Conservation (phyloP, 2,797 vertebrate species). For the Sardinella longiceps region DNA sequence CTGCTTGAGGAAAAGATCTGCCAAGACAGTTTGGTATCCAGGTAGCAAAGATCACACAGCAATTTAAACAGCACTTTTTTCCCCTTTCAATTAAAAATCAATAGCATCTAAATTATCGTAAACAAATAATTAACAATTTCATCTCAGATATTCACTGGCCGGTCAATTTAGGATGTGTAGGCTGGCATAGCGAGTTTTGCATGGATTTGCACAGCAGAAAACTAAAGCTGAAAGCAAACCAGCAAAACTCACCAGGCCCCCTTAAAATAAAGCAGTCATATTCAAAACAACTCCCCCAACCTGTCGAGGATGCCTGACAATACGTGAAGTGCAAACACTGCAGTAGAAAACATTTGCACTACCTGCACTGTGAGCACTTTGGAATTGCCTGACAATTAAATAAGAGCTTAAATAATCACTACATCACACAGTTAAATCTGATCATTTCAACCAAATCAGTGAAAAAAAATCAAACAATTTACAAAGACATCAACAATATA, state of each 20-base stretch:
- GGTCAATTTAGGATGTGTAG: not conserved
- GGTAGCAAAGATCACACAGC: not conserved
- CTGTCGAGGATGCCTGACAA: constrained; percentile 75
- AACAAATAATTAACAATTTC: not conserved
- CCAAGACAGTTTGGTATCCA: not conserved
- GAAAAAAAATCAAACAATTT: not conserved
- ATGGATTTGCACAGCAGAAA: constrained; percentile 99
- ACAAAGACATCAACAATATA: not conserved
- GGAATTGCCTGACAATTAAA: constrained; percentile 75
- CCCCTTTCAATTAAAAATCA: not conserved
- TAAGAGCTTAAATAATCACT: not conserved
- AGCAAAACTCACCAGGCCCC: constrained; percentile 89
- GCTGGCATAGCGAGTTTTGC: constrained; percentile 91
- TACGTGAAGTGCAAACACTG: constrained; percentile 96
- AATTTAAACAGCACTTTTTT: not conserved
- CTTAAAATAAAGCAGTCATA: constrained; percentile 45
- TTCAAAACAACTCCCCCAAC: constrained; percentile 22
- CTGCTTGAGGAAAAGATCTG: not conserved
- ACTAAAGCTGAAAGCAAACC: constrained; percentile 91
- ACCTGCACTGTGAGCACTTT: constrained; percentile 99
- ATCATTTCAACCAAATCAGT: not conserved
- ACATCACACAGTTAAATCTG: not conserved
- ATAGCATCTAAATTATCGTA: not conserved
- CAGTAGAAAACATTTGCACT: constrained; percentile 88
- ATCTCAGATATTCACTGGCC: not conserved